Evolutionary conservation across 2,888 invertebrate species (phyloP).

Genomic region (Pseudanteris insignis): DNA sequence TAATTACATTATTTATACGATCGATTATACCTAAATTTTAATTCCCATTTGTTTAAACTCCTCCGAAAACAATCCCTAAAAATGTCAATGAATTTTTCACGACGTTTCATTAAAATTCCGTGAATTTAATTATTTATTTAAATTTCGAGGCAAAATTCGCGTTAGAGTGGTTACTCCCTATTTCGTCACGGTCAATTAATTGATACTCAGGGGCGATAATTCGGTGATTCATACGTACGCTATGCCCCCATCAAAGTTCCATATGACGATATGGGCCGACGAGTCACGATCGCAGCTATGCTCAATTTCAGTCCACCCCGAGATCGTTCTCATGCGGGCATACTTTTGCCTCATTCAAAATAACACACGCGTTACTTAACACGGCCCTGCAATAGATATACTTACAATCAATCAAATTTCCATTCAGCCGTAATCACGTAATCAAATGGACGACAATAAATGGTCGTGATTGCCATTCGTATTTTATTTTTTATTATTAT

Average conservation of each 20-base stretch:
- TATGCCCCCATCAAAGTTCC: slow-evolving; percentile 46
- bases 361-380: slow-evolving; percentile 25
- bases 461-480: slow-evolving; percentile 13
- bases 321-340: slow-evolving; percentile 47
- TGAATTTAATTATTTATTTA: no score
- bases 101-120: no score
- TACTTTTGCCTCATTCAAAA: slow-evolving; percentile 45
- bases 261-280: slow-evolving; percentile 8
- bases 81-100: no score
- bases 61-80: no score
- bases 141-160: no score
- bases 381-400: slow-evolving; percentile 18
- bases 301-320: slow-evolving; percentile 33
- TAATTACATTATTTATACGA: no score
- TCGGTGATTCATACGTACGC: slow-evolving; percentile 49
- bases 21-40: no score
- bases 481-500: no score
- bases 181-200: no score
- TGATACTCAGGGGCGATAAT: no score
- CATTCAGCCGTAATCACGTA: slow-evolving; percentile 20
- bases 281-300: slow-evolving; percentile 7
- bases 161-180: no score
- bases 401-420: slow-evolving; percentile 37
- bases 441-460: slow-evolving; percentile 25
- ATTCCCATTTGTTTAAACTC: no score